Base-by-base conservation (phyloP, 2,113 vertebrate species). In the Toxotes jaculatrix region DNA sequence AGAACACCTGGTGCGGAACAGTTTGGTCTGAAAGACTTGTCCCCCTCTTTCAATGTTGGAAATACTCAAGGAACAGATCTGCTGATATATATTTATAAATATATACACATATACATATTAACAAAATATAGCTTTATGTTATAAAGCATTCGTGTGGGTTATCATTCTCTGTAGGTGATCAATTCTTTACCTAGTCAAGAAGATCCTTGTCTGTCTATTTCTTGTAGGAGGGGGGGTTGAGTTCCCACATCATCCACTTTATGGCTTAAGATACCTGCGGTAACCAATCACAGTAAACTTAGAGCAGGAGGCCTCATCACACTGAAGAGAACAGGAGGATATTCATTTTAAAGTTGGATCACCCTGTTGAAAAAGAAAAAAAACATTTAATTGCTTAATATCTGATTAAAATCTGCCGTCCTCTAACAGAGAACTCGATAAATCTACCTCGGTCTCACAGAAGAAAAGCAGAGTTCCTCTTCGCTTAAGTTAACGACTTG, bases 101-200 rank as follows among this genome's bases (percentile, higher is more conserved):
- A 95, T 95, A 95, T 94, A 96, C 92, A 95, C 92, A 95, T 96
- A 85, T 95, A 96, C 95, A 95, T 96, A 95, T 95, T 92, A 92
- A 96, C 95, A 96, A 95, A 95, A 95, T 95, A 96, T 66, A 96
- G 91, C 93, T 95, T 95, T 93, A 94, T 75, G 87, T 89, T 92
- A 89, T 94, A 93, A 96, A 95, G 94, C 92, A 70, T 93, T 89
- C 79, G 49, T 85, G 88, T 87, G 79, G 79, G 86, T 84, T 79
- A 55, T 87, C 76, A 80, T 89, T 89, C 88, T 80, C 66, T 57
- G 59, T 61, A 72, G 90, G 77, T 67, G 74, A 86, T 80, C 45
- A 21, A 74, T 77, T 89, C 79, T 45, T 71, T 71, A 55, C 81
- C 75, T 81, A 47, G 71, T 85, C 78, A 63, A 80, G 61, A 88